Conservation (phyloP, 2,797 vertebrate genomes). For the Pteronotus mesoamericanus region DNA sequence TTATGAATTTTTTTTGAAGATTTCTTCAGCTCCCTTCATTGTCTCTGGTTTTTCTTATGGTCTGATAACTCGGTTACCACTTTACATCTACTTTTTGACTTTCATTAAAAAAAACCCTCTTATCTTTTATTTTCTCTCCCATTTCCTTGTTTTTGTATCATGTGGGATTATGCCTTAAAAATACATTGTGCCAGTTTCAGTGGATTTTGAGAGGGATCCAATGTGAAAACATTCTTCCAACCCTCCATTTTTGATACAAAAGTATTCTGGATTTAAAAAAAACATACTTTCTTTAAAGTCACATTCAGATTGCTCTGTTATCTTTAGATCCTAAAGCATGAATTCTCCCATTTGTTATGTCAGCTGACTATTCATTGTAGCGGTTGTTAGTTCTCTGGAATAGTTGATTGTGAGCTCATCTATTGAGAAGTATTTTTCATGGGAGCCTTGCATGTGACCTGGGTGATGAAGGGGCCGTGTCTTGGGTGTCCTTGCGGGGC, state of each 20-base stretch:
- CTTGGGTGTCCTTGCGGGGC: not conserved
- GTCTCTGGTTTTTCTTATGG: not conserved
- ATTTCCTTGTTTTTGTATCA: not conserved
- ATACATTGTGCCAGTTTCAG: not conserved
- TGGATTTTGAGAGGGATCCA: not conserved
- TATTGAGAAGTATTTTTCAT: not conserved
- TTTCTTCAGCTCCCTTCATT: not conserved
- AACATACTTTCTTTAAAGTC: not conserved
- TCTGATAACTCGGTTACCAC: not conserved
- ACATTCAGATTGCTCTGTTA: not conserved
- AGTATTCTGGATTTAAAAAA: not conserved
- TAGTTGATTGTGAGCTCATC: not conserved
- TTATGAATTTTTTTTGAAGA: not conserved
- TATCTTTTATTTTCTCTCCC: not conserved
- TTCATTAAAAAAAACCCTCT: not conserved
- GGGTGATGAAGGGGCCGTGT: not conserved
- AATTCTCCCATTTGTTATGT: not conserved
- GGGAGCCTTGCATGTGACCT: not conserved
- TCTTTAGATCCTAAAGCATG: not conserved
- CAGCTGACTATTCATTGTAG: not conserved
- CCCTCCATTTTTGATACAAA: not conserved
- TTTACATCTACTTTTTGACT: not conserved
- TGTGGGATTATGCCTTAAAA: not conserved
- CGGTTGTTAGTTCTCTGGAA: not conserved
- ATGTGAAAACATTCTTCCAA: not conserved